Percentiles rank a stretch among this genome's conserved stretches.
phyloP scores from a whole-genome alignment of 2,113 vertebrate species.

The Aldabrachelys gigantea region DNA sequence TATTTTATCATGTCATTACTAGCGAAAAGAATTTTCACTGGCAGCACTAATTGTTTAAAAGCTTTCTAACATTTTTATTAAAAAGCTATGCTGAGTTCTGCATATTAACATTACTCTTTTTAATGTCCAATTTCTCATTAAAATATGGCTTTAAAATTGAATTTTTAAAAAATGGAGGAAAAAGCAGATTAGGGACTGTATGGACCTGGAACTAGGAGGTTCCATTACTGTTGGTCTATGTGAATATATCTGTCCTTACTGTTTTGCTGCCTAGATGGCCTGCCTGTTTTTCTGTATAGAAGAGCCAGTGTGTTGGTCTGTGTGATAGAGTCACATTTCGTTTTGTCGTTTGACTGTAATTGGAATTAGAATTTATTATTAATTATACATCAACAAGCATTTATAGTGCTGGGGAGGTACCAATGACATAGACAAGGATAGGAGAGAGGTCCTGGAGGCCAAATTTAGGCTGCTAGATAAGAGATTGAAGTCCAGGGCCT shows the following conservation, averaged over 20 bases:
- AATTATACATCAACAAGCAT: background rate
- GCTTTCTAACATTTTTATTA: constrained; percentile 44
- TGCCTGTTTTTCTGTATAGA: background rate
- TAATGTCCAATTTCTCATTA: rapidly evolving
- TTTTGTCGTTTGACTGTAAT: rapidly evolving
- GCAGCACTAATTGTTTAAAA: constrained; percentile 39
- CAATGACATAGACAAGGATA: too few species aligned
- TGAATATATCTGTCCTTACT: background rate
- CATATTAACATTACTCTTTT: background rate
- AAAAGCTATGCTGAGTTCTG: constrained; percentile 17
- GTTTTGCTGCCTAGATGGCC: rapidly evolving
- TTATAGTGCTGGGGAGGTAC: background rate
- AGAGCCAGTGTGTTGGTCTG: rapidly evolving
- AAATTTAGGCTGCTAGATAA: too few species aligned
- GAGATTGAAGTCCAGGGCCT: too few species aligned
- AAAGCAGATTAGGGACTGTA: background rate
- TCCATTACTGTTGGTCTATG: rapidly evolving
- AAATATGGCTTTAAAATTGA: background rate
- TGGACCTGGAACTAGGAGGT: rapidly evolving
- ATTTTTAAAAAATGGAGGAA: background rate
- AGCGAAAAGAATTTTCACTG: constrained; percentile 43
- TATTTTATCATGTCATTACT: constrained; percentile 31
- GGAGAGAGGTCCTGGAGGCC: too few species aligned
- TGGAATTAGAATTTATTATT: rapidly evolving
- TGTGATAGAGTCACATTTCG: rapidly evolving